Base-by-base conservation (phyloP, 2,888 invertebrate species). In the Drosophila emarginata region DNA sequence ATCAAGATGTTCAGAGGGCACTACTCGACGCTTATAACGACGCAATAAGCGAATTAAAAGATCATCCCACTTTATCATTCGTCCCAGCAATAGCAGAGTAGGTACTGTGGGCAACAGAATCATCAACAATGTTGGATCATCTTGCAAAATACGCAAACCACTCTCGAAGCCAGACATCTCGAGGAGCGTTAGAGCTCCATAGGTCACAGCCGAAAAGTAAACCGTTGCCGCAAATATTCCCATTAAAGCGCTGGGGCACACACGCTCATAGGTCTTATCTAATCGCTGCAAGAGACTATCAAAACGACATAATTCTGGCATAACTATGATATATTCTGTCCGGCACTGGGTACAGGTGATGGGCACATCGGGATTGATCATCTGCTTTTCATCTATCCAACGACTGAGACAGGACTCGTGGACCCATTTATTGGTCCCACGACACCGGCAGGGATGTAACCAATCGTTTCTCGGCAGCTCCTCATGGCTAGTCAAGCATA, bases 361-460 rank as follows among this genome's bases (percentile, higher is more conserved):
- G 0, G 74, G 57, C 4, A 39, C 1, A 9, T 74, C 66, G 7
- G 76, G 80, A 12, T 68, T 58, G 0, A 37, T 5, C 23, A 26
- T 18, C 45, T 75, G 78, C 39, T 77, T 77, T 53, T 76, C 83
- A 26, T 71, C 77, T 7, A 84, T 72, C 86, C 83, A 87, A 11
- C 86, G 83, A 21, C 64, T 61, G 1, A 84, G 78, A 26, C 84
- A 84, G n/a, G 54, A 23, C 39, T 80, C 80, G 54, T 84, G 84
- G 45, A 88, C 84, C 84, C 84, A 84, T 9, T 77, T 73, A 21
- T 76, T 77, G 62, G 70, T 62, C 56, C 88, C 86, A 9, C 77
- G 77, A 11, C 84, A 84, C 1, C 80, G 80, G n/a, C 84, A 84
- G 0, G 84, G 84, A n/a, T 83, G 77, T 58, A 80, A 11, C 84